Evolutionary conservation across 1,140 invertebrate genomes (phyloP).

Genomic region (Diabrotica undecimpunctata): DNA sequence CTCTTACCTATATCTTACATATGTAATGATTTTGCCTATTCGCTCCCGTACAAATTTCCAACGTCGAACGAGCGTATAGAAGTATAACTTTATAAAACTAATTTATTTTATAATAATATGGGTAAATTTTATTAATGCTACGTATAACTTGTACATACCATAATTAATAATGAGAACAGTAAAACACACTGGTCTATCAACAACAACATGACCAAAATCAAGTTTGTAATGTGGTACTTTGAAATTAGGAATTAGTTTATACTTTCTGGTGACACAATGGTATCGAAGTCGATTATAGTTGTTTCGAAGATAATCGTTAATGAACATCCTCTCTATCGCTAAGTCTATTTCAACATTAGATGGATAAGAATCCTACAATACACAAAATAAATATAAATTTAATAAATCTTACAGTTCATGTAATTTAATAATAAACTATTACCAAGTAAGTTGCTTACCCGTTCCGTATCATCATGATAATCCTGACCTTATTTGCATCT

Average conservation of each 20-base stretch:
- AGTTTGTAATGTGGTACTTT: slow-evolving; percentile 43
- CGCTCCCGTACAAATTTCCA: too few species aligned
- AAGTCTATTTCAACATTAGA: slow-evolving; percentile 47
- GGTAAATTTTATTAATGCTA: too few species aligned
- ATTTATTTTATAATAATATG: too few species aligned
- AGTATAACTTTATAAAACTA: too few species aligned
- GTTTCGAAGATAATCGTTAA: slow-evolving; percentile 36
- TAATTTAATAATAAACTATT: too few species aligned
- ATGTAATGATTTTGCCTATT: too few species aligned
- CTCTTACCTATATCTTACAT: too few species aligned
- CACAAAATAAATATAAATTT: not conserved
- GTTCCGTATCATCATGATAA: too few species aligned
- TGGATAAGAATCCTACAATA: slow-evolving; percentile 32
- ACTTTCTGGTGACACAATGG: slow-evolving; percentile 23
- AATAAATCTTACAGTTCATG: too few species aligned
- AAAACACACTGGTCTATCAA: slow-evolving; percentile 39
- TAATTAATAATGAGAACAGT: slow-evolving; percentile 45
- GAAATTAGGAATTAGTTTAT: slow-evolving; percentile 42
- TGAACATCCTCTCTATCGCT: slow-evolving; percentile 46
- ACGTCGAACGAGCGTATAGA: too few species aligned
- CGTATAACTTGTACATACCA: slow-evolving; percentile 25
- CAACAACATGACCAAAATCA: slow-evolving; percentile 46
- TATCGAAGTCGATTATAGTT: slow-evolving; percentile 34
- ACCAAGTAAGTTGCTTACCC: too few species aligned
- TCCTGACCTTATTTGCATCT: too few species aligned